A percentile compares a stretch with the other conserved stretches of the same genome.
phyloP scores from a whole-genome alignment of 2,797 vertebrate genomes.

The Todus mexicanus region DNA sequence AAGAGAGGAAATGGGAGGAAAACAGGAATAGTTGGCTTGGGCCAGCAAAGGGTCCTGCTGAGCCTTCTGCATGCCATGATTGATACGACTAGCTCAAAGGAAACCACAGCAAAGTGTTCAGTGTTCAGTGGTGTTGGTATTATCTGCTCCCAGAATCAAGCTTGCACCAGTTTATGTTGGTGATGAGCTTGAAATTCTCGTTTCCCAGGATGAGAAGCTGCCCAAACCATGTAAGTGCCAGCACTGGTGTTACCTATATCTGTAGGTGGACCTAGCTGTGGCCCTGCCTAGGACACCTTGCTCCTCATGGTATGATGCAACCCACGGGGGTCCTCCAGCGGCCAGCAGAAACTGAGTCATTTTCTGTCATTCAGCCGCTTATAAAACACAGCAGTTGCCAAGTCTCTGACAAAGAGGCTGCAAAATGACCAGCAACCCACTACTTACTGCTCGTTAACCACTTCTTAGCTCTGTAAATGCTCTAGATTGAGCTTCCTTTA shows the following conservation, averaged over 20 bases:
- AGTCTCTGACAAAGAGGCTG: background rate
- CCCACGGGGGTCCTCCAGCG: fast-evolving
- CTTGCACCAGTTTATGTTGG: background rate
- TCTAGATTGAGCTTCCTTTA: background rate
- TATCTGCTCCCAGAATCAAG: background rate
- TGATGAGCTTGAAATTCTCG: background rate
- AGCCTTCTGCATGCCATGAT: background rate
- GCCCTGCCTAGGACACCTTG: background rate
- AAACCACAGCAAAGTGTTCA: background rate
- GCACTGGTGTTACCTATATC: background rate
- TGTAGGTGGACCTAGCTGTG: background rate
- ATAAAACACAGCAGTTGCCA: background rate
- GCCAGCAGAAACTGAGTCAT: background rate
- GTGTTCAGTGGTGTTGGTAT: background rate
- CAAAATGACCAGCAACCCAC: background rate
- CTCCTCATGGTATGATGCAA: background rate
- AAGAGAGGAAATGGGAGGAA: background rate
- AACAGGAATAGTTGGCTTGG: background rate
- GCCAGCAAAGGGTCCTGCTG: background rate
- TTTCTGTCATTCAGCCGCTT: background rate
- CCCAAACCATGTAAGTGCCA: background rate
- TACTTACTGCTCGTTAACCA: background rate
- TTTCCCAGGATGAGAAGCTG: background rate
- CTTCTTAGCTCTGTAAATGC: background rate
- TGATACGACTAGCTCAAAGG: background rate